A percentile compares a stretch with the other conserved stretches of the same genome.
Evolutionary conservation across 2,888 invertebrate genomes (phyloP).

Genomic region (Drosophila picticornis): DNA sequence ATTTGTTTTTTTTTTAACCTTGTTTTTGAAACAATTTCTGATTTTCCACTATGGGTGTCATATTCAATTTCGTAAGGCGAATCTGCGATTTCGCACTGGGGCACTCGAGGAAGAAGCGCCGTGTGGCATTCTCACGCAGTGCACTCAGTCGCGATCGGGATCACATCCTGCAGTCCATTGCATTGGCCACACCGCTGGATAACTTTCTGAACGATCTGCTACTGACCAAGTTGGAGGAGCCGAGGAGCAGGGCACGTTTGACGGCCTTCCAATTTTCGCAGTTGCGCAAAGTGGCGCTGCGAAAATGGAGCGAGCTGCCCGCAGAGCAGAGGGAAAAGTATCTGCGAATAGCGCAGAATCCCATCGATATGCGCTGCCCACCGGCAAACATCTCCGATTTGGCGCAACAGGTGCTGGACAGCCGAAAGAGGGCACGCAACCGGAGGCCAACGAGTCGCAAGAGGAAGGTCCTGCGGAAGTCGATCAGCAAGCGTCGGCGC

Average conservation of each 20-base stretch:
- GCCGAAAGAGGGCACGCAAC: no score
- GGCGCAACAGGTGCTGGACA: not conserved
- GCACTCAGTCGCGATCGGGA: not conserved
- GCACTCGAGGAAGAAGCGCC: not conserved
- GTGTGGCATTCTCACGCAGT: not conserved
- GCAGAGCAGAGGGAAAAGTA: not conserved
- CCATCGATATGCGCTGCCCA: not conserved
- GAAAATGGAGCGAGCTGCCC: not conserved
- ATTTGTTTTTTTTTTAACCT: no score
- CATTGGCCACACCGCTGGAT: not conserved
- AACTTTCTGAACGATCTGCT: not conserved
- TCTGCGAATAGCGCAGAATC: not conserved
- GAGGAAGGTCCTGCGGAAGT: not conserved
- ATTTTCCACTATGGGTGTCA: no score
- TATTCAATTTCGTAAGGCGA: no score
- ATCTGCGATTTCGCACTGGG: fast-evolving
- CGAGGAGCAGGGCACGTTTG: no score
- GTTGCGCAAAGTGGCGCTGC: not conserved
- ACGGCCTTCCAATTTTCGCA: not conserved
- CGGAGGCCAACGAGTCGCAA: not conserved
- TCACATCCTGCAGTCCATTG: not conserved
- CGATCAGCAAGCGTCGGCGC: not conserved
- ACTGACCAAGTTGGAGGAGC: not conserved
- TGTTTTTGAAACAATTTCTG: no score
- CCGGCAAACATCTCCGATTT: not conserved